These are phyloP conservation scores for Liparis tanakae DNA, from an alignment of 2,797 vertebrate species.

Conservation along the genomic window DNA sequence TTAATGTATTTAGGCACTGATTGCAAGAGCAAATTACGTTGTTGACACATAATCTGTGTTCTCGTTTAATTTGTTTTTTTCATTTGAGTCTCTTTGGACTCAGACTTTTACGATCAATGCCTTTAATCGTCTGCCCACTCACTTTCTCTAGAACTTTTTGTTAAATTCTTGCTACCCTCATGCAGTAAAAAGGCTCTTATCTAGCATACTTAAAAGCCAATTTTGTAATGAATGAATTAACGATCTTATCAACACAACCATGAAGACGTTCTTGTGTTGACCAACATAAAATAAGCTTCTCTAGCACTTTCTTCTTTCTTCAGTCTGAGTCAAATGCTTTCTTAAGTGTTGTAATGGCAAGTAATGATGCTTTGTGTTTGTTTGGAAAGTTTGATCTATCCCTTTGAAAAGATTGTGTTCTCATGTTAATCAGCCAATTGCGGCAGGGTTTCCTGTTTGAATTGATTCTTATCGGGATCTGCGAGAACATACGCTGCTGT, in stretches of 20 bases:
- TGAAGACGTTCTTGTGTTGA: not conserved
- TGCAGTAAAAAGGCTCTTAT: not conserved
- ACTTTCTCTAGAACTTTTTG: not conserved
- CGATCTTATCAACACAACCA: not conserved
- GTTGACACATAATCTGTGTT: not conserved
- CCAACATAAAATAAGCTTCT: not conserved
- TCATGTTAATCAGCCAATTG: conserved; percentile 66
- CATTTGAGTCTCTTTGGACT: not conserved
- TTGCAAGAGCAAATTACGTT: not conserved
- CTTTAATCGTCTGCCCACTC: not conserved
- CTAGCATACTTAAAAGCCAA: not conserved
- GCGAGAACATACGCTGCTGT: conserved; percentile 48
- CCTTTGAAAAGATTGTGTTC: conserved; percentile 58
- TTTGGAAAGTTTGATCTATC: conserved; percentile 41
- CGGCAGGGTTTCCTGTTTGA: conserved; percentile 60
- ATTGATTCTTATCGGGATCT: conserved; percentile 58
- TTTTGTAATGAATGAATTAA: not conserved
- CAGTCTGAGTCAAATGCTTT: conserved; percentile 19
- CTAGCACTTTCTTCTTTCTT: conserved; percentile 2
- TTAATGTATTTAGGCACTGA: not conserved
- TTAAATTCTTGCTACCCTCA: not conserved
- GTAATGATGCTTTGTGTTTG: conserved; percentile 51
- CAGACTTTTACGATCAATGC: not conserved
- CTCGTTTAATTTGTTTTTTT: not conserved
- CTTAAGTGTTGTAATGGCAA: conserved; percentile 20